A percentile compares a stretch with the other conserved stretches of the same genome.
phyloP scores from a whole-genome alignment of 1,140 invertebrate genomes.

The Agrilus planipennis region DNA sequence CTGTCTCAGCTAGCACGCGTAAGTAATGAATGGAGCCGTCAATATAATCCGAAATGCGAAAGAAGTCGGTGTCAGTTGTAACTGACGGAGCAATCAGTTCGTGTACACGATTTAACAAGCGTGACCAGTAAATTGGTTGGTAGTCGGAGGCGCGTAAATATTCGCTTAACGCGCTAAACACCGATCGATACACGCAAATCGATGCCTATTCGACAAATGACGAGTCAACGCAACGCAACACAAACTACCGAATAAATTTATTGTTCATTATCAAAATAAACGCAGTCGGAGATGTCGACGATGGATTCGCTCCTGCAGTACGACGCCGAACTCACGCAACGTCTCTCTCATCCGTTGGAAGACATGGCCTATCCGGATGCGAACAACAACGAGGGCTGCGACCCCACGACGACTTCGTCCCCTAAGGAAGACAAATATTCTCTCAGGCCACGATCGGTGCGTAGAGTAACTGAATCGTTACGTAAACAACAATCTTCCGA shows the following conservation, averaged over 20 bases:
- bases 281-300: constrained; percentile 1
- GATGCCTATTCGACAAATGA: too few relatives aligned
- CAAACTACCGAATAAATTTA: not conserved
- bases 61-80: not conserved
- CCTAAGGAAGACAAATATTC: constrained; percentile 30
- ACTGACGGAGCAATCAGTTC: constrained; percentile 3
- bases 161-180: constrained; percentile 1
- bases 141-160: not conserved
- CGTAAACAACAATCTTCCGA: constrained; percentile 8
- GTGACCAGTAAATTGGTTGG: constrained; percentile 5
- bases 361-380: constrained; percentile 22
- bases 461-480: constrained; percentile 19
- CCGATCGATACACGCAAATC: too few relatives aligned
- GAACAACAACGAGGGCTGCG: constrained; percentile 25
- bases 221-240: not conserved
- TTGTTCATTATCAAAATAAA: too few relatives aligned
- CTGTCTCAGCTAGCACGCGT: not conserved
- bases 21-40: constrained; percentile 4
- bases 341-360: constrained; percentile 10
- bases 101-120: constrained; percentile 4
- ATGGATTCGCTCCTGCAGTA: constrained; percentile 28
- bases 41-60: not conserved
- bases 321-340: constrained; percentile 12
- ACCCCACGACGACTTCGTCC: constrained; percentile 9
- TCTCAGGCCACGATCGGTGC: constrained; percentile 26